These are phyloP conservation scores for Artibeus lituratus DNA, from an alignment of 2,797 vertebrate genomes.

Conservation along the genomic window DNA sequence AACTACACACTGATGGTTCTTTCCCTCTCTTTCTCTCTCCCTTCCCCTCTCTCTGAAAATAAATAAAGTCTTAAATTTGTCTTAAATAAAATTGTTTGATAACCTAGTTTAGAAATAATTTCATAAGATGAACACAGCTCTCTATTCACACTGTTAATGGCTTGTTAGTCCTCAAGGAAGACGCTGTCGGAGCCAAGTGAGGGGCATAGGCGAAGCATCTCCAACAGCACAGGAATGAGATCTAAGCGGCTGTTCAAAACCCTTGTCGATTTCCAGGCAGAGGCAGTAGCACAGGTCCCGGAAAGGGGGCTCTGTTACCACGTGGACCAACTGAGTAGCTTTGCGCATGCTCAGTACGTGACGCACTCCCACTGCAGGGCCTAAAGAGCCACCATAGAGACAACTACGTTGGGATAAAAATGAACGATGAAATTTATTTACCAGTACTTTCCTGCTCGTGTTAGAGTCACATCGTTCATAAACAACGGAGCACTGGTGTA, in stretches of 20 bases:
- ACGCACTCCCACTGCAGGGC: neutral
- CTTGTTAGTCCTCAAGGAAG: neutral
- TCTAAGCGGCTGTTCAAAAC: neutral
- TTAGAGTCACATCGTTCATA: neutral
- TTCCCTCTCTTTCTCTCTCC: no score
- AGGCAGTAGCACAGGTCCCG: neutral
- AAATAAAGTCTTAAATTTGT: no score
- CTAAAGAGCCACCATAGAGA: neutral
- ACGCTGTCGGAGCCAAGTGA: neutral
- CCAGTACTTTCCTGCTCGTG: neutral
- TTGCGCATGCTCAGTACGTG: neutral
- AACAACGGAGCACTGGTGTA: neutral
- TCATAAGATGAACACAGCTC: neutral
- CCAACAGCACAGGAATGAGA: neutral
- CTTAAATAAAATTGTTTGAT: neutral
- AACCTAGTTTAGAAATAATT: constrained; percentile 3
- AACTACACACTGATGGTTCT: no score
- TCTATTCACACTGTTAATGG: neutral
- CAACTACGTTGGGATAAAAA: constrained; percentile 34
- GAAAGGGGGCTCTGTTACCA: constrained; percentile 13
- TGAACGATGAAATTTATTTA: neutral
- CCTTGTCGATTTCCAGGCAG: constrained; percentile 24
- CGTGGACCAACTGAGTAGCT: constrained; percentile 2
- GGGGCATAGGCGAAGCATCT: neutral
- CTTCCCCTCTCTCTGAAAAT: no score